Evolutionary conservation across 2,113 vertebrate species (phyloP).

Genomic region (Ariopsis seemanni): DNA sequence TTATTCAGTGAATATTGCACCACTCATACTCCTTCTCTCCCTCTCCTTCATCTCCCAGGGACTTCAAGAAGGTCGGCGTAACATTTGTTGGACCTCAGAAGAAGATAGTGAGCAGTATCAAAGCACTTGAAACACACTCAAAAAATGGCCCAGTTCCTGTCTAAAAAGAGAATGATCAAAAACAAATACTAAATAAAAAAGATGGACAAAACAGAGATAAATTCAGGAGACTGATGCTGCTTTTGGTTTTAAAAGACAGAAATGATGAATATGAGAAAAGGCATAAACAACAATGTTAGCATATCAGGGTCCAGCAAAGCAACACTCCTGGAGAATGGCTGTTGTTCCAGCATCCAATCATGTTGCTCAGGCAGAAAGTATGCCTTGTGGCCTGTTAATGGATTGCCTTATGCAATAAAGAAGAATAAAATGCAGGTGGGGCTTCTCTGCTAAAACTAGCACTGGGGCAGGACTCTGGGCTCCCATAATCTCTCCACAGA

Average conservation of each 20-base stretch:
- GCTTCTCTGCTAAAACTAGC: not conserved
- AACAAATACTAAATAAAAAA: not conserved
- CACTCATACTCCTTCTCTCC: slow-evolving; percentile 34
- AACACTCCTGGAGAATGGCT: slow-evolving; percentile 34
- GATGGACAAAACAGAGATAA: slow-evolving; percentile 40
- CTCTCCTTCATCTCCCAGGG: slow-evolving; percentile 70
- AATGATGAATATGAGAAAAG: slow-evolving; percentile 56
- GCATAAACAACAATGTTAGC: slow-evolving; percentile 35
- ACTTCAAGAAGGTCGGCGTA: slow-evolving; percentile 92
- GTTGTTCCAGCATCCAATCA: slow-evolving; percentile 21
- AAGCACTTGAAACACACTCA: slow-evolving; percentile 90
- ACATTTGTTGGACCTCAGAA: slow-evolving; percentile 92
- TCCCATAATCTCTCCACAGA: slow-evolving; percentile 5
- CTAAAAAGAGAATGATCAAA: slow-evolving; percentile 66
- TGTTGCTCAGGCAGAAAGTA: slow-evolving; percentile 36
- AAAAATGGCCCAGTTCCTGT: slow-evolving; percentile 93
- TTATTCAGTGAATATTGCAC: slow-evolving; percentile 32
- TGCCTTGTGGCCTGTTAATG: slow-evolving; percentile 55
- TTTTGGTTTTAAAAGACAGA: slow-evolving; percentile 59
- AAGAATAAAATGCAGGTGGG: slow-evolving; percentile 37
- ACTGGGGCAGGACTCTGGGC: not conserved
- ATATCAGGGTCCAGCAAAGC: slow-evolving; percentile 35
- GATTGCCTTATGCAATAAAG: slow-evolving; percentile 70
- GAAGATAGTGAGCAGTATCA: slow-evolving; percentile 94
- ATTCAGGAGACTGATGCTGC: slow-evolving; percentile 51